phyloP scores from a whole-genome alignment of 2,113 vertebrate species.

The Dunckerocampus dactyliophorus region DNA sequence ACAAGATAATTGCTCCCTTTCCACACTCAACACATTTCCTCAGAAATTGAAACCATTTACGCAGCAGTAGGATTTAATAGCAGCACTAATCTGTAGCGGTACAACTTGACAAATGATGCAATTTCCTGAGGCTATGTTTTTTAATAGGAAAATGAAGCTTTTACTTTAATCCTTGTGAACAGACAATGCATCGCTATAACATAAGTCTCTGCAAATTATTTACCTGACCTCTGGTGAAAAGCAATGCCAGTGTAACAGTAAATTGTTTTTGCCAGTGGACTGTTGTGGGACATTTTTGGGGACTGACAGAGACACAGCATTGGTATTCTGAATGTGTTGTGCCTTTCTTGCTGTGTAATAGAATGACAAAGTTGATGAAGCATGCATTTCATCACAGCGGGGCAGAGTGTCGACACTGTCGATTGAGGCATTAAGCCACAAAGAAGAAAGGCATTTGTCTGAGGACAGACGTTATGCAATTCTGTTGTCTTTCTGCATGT shows the following conservation, averaged over 20 bases:
- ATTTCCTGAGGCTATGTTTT: conserved; percentile 34
- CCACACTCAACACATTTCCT: conserved; percentile 19
- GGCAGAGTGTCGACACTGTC: conserved; percentile 16
- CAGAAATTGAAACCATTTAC: conserved; percentile 25
- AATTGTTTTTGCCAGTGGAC: conserved; percentile 32
- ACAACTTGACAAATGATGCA: conserved; percentile 50
- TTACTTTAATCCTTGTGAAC: conserved; percentile 36
- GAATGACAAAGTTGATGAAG: conserved; percentile 65
- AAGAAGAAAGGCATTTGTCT: conserved; percentile 5
- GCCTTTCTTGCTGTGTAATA: conserved; percentile 39
- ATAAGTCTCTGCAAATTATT: conserved; percentile 36
- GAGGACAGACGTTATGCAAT: conserved; percentile 12
- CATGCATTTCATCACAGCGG: conserved; percentile 51
- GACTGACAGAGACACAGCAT: conserved; percentile 38
- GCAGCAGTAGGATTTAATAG: conserved; percentile 35
- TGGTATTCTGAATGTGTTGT: conserved; percentile 38
- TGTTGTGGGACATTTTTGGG: conserved; percentile 24
- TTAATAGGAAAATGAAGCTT: conserved; percentile 43
- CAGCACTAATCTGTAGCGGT: conserved; percentile 31
- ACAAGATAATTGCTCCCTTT: conserved; percentile 24
- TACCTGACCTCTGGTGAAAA: conserved; percentile 31
- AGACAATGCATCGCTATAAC: conserved; percentile 37
- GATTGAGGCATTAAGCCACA: conserved; percentile 20
- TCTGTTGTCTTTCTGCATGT: background rate
- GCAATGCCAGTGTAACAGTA: conserved; percentile 21